Evolutionary conservation across 2,797 vertebrate species (phyloP), one percentile per base, ranked within the genome.

Genomic region (Poecilia gillii): DNA sequence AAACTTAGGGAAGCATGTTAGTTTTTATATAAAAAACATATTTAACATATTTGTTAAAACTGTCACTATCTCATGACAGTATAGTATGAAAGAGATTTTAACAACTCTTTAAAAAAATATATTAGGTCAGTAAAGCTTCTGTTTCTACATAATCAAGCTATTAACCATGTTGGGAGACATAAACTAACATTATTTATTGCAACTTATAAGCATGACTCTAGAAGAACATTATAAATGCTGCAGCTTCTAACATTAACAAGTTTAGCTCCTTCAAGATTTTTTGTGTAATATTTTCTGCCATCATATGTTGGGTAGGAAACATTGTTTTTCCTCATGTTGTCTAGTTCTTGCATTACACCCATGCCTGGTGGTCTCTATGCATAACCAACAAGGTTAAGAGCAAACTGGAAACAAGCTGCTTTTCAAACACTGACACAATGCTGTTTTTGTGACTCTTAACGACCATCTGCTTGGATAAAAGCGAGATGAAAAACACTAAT

Each of bases 271-370:
- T 57, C 3, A 57, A 57, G 55, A 28, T 57, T 4, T 12, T 12
- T n/a, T n/a, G n/a, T 59, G n/a, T 28, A 59, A 28, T 31, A 4
- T 59, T 12, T 59, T 59, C n/a, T 59, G 28, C 57, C 57, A 3
- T 59, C 55, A 28, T 59, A 9, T 59, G 28, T 14, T 31, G 13
- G 12, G 51, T 80, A 90, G 28, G 77, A 82, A 72, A 89, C 75
- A 62, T 51, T 87, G 77, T 89, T 79, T 84, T 6, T 45, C 59
- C 84, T 88, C 74, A 57, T 57, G 72, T 64, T 6, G 23, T 46
- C n/a, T 51, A 78, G 62, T 55, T 3, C 85, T 89, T 74, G 66
- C 41, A 36, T 88, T 87, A 88, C 87, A 79, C 16, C 62, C 66
- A 75, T 57, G 13, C 62, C 72, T 75, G 59, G 11, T 41, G n/a